phyloP scores from a whole-genome alignment of 2,888 invertebrate genomes.

The Deroplatys truncata region DNA sequence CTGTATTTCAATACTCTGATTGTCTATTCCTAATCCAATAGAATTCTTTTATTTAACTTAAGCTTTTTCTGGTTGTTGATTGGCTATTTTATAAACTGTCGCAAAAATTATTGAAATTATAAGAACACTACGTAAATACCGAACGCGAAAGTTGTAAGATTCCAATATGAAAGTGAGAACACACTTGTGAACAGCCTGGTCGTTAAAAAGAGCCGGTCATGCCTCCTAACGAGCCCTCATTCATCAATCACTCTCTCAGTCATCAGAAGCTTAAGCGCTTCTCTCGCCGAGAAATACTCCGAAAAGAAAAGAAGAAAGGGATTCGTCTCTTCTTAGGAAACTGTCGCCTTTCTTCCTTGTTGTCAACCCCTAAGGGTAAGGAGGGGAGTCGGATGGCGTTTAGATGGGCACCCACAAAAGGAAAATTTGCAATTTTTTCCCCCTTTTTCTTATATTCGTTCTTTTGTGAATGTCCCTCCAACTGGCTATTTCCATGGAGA shows the following conservation, averaged over 20 bases:
- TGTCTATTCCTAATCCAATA: too few species aligned
- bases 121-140: too few species aligned
- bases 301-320: background rate
- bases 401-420: background rate
- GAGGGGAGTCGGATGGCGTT: background rate
- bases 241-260: background rate
- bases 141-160: too few species aligned
- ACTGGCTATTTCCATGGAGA: background rate
- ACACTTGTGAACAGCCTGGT: background rate
- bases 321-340: background rate
- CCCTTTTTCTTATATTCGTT: background rate
- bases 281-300: background rate
- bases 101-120: too few species aligned
- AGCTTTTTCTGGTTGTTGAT: too few species aligned
- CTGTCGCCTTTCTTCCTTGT: background rate
- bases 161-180: too few species aligned
- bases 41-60: too few species aligned
- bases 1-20: too few species aligned
- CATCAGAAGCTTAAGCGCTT: background rate
- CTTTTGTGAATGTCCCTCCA: background rate
- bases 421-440: background rate
- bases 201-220: background rate
- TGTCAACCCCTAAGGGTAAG: background rate
- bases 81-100: too few species aligned
- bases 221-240: background rate